A percentile compares a stretch with the other conserved stretches of the same genome.
Conservation (phyloP, 2,888 invertebrate species). For the Cerastoderma edule region DNA sequence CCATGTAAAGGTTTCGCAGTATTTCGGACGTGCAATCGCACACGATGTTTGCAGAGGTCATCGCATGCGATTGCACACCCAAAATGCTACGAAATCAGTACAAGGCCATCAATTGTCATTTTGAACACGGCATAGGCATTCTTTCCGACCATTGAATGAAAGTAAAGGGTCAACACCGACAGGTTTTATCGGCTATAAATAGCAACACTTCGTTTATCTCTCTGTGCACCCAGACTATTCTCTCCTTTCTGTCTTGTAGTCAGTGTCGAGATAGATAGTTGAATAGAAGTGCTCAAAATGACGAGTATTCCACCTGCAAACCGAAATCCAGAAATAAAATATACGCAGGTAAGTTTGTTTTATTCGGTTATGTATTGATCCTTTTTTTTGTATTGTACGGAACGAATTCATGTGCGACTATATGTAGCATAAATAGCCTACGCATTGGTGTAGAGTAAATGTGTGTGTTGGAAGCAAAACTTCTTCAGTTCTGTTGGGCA, state of each 20-base stretch:
- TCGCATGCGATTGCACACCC: background rate
- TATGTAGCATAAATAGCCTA: no score
- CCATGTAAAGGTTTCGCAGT: no score
- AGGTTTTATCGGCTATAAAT: no score
- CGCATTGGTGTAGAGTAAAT: background rate
- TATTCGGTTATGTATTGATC: no score
- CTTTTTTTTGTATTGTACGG: no score
- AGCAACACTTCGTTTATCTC: background rate
- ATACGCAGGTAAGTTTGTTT: conserved; percentile 19
- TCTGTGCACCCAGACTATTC: background rate
- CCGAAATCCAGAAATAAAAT: conserved; percentile 24
- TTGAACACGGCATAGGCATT: background rate
- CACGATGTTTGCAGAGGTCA: background rate
- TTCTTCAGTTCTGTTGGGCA: background rate
- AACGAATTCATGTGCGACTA: no score
- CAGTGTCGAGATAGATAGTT: background rate
- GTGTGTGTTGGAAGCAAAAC: background rate
- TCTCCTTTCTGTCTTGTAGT: background rate
- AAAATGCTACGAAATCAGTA: background rate
- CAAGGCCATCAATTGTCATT: background rate
- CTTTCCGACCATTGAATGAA: background rate
- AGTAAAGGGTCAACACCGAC: background rate
- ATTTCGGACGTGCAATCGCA: background rate
- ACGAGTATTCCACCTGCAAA: conserved; percentile 3
- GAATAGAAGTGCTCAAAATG: background rate